Evolutionary conservation across 2,113 vertebrate species (phyloP).

Genomic region (Pleuronectes platessa): DNA sequence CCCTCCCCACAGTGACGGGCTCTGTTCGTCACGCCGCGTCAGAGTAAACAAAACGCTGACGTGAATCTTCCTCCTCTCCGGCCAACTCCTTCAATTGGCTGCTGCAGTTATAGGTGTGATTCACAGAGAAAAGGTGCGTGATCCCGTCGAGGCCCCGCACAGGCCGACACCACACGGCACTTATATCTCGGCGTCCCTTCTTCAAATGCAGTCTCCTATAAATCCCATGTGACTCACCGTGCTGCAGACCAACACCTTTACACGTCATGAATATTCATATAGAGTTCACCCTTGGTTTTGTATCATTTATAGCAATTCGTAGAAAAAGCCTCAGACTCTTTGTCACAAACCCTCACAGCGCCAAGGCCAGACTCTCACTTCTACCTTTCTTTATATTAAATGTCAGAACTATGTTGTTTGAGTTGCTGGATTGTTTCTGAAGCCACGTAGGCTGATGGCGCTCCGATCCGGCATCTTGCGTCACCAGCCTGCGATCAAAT

Average conservation of each 20-base stretch:
- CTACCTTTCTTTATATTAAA: too few relatives aligned
- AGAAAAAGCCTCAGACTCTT: too few relatives aligned
- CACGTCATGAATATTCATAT: background rate
- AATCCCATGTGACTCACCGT: background rate
- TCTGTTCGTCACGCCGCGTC: slow-evolving; percentile 79
- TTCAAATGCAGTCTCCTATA: slow-evolving; percentile 20
- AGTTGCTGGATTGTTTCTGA: slow-evolving; percentile 14
- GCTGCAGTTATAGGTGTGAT: slow-evolving; percentile 52
- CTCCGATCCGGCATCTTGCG: slow-evolving; percentile 48
- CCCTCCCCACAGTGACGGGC: slow-evolving; percentile 38
- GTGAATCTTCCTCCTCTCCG: slow-evolving; percentile 36
- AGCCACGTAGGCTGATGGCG: slow-evolving; percentile 20
- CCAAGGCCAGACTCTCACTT: background rate
- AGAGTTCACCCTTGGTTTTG: background rate
- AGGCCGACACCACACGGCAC: background rate
- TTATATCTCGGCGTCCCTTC: background rate
- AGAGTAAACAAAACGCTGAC: slow-evolving; percentile 71
- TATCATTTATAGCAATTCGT: too few relatives aligned
- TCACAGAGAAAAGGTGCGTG: slow-evolving; percentile 38
- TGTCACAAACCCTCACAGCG: too few relatives aligned
- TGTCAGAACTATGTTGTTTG: background rate
- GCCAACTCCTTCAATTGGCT: slow-evolving; percentile 23
- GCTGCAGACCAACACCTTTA: background rate
- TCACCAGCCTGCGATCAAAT: slow-evolving; percentile 53
- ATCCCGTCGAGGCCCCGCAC: background rate